Conservation (phyloP, 2,888 invertebrate species). For the Drosophila trichaetosa region DNA sequence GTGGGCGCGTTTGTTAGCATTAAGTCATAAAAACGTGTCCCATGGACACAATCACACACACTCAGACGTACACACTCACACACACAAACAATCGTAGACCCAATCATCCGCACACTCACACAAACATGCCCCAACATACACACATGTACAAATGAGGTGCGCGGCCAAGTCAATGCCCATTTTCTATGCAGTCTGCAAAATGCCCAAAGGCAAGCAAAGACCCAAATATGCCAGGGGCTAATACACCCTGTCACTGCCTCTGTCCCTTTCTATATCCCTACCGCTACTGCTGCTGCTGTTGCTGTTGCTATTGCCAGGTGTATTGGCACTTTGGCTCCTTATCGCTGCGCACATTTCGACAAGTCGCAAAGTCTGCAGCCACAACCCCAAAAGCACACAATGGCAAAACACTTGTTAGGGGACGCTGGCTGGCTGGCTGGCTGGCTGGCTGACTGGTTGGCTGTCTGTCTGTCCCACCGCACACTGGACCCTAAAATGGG, state of each 20-base stretch:
- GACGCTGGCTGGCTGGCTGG: neutral
- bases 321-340: conserved; percentile 72
- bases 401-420: conserved; percentile 45
- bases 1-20: conserved; percentile 81
- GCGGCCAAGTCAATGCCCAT: conserved; percentile 51
- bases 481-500: neutral
- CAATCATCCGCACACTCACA: neutral
- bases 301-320: conserved; percentile 47
- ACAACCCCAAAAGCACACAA: conserved; percentile 35
- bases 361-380: conserved; percentile 66
- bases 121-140: conserved; percentile 3
- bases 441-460: neutral
- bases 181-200: conserved; percentile 64
- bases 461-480: neutral
- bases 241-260: neutral
- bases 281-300: neutral
- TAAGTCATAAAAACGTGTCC: conserved; percentile 81
- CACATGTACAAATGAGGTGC: conserved; percentile 47
- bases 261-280: neutral
- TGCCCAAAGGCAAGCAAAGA: conserved; percentile 46
- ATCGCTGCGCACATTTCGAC: conserved; percentile 67
- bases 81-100: neutral
- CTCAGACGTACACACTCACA: conserved; percentile 11
- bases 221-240: conserved; percentile 43
- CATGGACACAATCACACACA: conserved; percentile 54